Percentiles rank a stretch among this genome's conserved stretches.
Evolutionary conservation across 2,888 invertebrate species (phyloP).

Genomic region (Scotopteryx bipunctaria): DNA sequence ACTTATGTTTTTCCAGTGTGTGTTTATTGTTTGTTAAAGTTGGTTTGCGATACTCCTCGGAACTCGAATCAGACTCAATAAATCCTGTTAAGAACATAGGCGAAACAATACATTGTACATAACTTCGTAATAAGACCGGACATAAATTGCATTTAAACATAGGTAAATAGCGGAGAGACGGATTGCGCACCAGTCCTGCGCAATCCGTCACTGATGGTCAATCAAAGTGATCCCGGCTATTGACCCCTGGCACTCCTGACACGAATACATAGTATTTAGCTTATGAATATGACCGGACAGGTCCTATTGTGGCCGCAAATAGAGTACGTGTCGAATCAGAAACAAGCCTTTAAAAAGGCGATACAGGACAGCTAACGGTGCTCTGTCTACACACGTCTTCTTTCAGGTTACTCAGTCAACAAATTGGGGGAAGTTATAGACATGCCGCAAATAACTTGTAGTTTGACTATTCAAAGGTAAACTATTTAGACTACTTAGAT

Average conservation of each 20-base stretch:
- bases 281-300: slow-evolving; percentile 69
- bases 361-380: slow-evolving; percentile 76
- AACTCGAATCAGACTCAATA: no score
- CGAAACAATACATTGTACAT: no score
- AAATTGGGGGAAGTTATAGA: slow-evolving; percentile 48
- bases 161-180: neutral
- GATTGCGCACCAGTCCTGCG: slow-evolving; percentile 23
- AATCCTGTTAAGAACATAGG: no score
- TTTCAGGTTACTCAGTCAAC: slow-evolving; percentile 52
- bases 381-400: slow-evolving; percentile 43
- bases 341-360: slow-evolving; percentile 73
- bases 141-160: neutral
- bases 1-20: no score
- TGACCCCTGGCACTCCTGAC: slow-evolving; percentile 67
- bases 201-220: slow-evolving; percentile 24
- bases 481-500: no score
- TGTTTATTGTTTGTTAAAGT: no score
- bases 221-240: slow-evolving; percentile 49
- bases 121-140: no score
- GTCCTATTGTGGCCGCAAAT: slow-evolving; percentile 69
- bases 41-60: no score
- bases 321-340: slow-evolving; percentile 78
- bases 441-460: slow-evolving; percentile 1
- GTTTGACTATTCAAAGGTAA: no score
- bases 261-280: slow-evolving; percentile 67